Evolutionary conservation across 2,797 vertebrate genomes (phyloP).

Genomic region (Molossus alvarezi): DNA sequence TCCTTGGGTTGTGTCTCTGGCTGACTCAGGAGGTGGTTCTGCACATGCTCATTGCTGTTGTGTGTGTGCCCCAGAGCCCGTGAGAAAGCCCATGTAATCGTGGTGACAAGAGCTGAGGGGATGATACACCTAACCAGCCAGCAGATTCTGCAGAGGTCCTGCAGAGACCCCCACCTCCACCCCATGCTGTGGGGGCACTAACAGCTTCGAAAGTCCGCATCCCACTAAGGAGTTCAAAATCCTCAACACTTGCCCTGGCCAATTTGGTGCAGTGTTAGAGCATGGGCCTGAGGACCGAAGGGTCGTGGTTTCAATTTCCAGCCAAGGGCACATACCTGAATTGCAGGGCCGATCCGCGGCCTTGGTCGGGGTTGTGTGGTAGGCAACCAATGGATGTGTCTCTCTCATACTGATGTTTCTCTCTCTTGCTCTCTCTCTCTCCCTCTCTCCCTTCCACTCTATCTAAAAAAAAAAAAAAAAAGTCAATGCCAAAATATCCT

Average conservation of each 20-base stretch:
- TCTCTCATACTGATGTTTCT: too few relatives aligned
- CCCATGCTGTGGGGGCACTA: background rate
- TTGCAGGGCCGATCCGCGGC: too few relatives aligned
- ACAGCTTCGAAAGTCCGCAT: constrained; percentile 13
- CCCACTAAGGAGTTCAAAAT: background rate
- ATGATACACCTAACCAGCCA: background rate
- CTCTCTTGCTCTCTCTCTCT: too few relatives aligned
- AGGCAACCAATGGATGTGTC: too few relatives aligned
- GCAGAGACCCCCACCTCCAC: background rate
- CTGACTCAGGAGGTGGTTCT: background rate
- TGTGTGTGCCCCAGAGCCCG: background rate
- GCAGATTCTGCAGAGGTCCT: background rate
- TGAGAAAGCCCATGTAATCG: background rate
- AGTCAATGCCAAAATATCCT: too few relatives aligned
- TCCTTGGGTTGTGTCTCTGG: background rate
- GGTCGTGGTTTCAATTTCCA: too few relatives aligned
- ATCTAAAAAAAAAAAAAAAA: too few relatives aligned
- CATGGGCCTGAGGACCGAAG: too few relatives aligned
- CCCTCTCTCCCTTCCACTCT: too few relatives aligned
- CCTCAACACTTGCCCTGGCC: background rate
- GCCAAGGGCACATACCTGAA: too few relatives aligned
- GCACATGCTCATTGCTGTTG: background rate
- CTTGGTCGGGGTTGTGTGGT: too few relatives aligned
- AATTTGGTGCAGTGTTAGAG: too few relatives aligned
- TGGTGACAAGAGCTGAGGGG: background rate